Base-by-base conservation (phyloP, 2,113 vertebrate species). In the Paradisaea rubra region DNA sequence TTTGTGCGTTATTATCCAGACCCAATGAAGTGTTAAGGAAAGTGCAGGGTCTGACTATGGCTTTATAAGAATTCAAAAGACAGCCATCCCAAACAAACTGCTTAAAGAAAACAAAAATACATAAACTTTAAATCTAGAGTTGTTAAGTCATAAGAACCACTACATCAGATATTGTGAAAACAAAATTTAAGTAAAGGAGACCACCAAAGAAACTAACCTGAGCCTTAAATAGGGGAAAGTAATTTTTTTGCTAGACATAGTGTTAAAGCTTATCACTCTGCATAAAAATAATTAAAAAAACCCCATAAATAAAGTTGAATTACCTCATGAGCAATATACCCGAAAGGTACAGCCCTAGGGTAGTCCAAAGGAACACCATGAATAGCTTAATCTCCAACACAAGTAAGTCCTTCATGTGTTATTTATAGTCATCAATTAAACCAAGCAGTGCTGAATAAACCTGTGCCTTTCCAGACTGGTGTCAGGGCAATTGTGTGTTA, bases 121-220 rank as follows among this genome's bases (percentile, higher is more conserved):
- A 74, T 30, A 30, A 54, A 47, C 50, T 44, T 92, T 77, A 63
- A 31, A 53, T 30, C 45, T 78, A 41, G 18, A 71, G 20, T 60
- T 78, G 27, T 33, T n/a, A 81, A 69, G 14, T 93, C 22, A 8
- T 49, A 79, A 81, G 69, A 66, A 86, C 33, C 11, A 66, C 31
- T 65, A 72, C 17, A 77, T 2, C 39, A 83, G 13, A 52, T 56
- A 50, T 1, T 37, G 12, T 53, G 41, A 72, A 85, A 87, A 68
- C 11, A 74, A 88, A 79, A 49, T 70, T 6, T 86, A 94, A 92
- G 74, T 71, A 70, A 70, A 44, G 60, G 39, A 49, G 39, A 88
- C 85, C 61, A 95, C 72, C 70, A 93, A 96, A 95, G 37, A 87
- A 84, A 71, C 13, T 68, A 96, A 91, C 27, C 31, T 82, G 56